A percentile compares a stretch with the other conserved stretches of the same genome.
Conservation (phyloP, 2,113 vertebrate genomes). For the Bagarius yarrelli region DNA sequence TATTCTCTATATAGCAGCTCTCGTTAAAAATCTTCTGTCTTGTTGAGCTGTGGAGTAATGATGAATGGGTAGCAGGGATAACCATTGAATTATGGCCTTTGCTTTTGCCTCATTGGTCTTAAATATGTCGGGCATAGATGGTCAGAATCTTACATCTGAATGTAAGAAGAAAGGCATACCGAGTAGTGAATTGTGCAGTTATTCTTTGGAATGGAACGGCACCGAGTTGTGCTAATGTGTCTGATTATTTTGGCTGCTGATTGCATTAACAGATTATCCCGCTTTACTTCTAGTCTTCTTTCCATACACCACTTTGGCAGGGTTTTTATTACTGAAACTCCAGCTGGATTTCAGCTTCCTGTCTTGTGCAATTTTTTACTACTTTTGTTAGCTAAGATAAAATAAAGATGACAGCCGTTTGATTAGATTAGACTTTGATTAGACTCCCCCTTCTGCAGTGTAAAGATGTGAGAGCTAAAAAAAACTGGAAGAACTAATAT, state of each 20-base stretch:
- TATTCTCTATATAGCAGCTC: neutral
- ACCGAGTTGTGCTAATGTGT: constrained; percentile 27
- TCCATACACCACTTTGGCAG: neutral
- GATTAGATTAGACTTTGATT: too few species aligned
- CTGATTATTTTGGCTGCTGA: constrained; percentile 53
- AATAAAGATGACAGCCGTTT: neutral
- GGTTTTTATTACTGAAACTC: constrained; percentile 1
- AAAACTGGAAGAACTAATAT: too few species aligned
- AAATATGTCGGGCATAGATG: constrained; percentile 22
- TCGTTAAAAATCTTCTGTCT: neutral
- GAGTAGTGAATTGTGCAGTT: constrained; percentile 27
- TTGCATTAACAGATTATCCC: constrained; percentile 60
- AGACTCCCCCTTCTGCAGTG: too few species aligned
- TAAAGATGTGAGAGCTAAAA: too few species aligned
- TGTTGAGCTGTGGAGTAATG: constrained; percentile 1
- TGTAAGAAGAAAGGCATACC: constrained; percentile 6
- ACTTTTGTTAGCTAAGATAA: neutral
- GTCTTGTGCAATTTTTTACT: neutral
- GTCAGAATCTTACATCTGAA: constrained; percentile 19
- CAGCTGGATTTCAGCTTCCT: neutral
- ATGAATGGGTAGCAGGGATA: constrained; percentile 4
- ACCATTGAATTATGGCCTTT: constrained; percentile 24
- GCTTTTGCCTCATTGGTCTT: constrained; percentile 22
- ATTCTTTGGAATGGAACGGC: constrained; percentile 46
- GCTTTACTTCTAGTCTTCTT: neutral